Evolutionary conservation across 2,888 invertebrate species (phyloP), one percentile per base, ranked within the genome.

Genomic region (Eupelmus urozonus): DNA sequence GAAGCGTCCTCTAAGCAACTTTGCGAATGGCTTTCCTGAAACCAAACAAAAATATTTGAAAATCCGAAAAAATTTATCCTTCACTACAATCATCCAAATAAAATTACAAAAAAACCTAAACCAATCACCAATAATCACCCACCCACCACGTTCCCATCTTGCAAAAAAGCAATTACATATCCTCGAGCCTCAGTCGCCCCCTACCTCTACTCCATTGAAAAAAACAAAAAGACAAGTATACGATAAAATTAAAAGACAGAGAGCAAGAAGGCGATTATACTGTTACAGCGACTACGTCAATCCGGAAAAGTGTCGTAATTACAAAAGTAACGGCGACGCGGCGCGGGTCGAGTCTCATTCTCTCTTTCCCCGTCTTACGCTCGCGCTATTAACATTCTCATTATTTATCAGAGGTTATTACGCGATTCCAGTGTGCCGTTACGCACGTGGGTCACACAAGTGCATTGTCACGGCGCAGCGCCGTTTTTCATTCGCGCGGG

Each of bases 381-480:
- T 49, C 34, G 34, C 62, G 25, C 45, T 1, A 11, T 55, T 55
- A 27, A 23, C 42, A 34, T 40, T 66, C 60, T 45, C 60, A 60
- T 62, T 75, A 62, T 67, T 76, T 69, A 69, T 69, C 66, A 66
- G n/a, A 55, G 2, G n/a, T 49, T 49, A 49, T 49, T 49, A 49
- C 13, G 49, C 74, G 66, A 60, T 75, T 75, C 67, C 13, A 49
- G n/a, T 13, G n/a, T n/a, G n/a, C 13, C 2, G 2, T 9, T 49
- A 49, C 49, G 16, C 51, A 27, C 53, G 53, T 53, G 63, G 62
- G 42, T 53, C 63, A 59, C 40, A n/a, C 59, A 45, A 67, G 27
- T 51, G 59, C 66, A 74, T 74, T 73, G 74, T 74, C 74, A 66
- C 23, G 23, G 23, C 1, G 29, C 72, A n/a, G 34, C n/a, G 27